Evolutionary conservation across 2,888 invertebrate species (phyloP).

Genomic region (Lithophane socia): DNA sequence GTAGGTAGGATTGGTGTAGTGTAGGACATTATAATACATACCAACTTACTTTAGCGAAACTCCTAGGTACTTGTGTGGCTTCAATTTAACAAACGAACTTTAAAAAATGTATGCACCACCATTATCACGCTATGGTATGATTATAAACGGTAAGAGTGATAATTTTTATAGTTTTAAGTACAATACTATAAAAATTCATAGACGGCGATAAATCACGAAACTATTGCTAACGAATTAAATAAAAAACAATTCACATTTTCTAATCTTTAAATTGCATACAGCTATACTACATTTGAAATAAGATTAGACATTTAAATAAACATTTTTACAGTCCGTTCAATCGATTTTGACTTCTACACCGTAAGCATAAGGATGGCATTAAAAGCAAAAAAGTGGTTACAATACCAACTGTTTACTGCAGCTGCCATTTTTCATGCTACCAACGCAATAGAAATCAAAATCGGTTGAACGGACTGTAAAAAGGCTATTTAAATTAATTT

Average conservation of each 20-base stretch:
- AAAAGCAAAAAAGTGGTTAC: too few relatives aligned
- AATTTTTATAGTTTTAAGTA: constrained; percentile 37
- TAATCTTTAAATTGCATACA: constrained; percentile 25
- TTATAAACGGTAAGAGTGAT: not conserved
- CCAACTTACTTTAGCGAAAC: not conserved
- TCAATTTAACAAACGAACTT: too few relatives aligned
- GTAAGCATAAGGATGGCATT: too few relatives aligned
- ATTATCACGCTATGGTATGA: not conserved
- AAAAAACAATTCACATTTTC: constrained; percentile 2
- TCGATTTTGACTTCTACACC: too few relatives aligned
- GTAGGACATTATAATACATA: not conserved
- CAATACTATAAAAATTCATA: constrained; percentile 20
- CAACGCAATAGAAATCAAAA: too few relatives aligned
- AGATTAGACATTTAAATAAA: too few relatives aligned
- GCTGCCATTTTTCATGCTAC: too few relatives aligned
- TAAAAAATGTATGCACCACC: not conserved
- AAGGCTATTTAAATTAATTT: too few relatives aligned
- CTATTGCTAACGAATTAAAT: constrained; percentile 20
- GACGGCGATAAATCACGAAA: constrained; percentile 5
- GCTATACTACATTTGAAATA: not conserved
- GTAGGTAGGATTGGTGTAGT: not conserved
- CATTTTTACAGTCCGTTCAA: too few relatives aligned
- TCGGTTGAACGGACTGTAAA: too few relatives aligned
- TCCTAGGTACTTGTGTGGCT: not conserved
- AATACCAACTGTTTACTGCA: too few relatives aligned